Evolutionary conservation across 2,113 vertebrate genomes (phyloP).

Genomic region (Lampris incognitus): DNA sequence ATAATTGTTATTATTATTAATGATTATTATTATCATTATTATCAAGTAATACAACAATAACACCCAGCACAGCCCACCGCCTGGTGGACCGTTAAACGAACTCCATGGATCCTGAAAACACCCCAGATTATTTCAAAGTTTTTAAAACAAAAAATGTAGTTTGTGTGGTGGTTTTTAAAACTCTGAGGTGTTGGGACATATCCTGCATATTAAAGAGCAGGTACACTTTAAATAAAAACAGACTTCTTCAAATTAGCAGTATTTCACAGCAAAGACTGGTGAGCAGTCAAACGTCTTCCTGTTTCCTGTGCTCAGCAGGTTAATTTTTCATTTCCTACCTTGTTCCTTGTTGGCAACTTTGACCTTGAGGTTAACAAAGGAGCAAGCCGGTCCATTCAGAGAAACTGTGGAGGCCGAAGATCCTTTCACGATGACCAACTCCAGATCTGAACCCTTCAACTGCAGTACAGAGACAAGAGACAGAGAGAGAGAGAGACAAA

Average conservation of each 20-base stretch:
- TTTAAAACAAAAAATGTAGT: too few species aligned
- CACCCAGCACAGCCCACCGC: too few species aligned
- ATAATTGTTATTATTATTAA: too few species aligned
- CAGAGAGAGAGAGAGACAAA: not conserved
- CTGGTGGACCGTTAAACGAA: too few species aligned
- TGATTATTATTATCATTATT: too few species aligned
- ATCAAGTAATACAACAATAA: too few species aligned
- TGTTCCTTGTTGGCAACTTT: slow-evolving; percentile 85
- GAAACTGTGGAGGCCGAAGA: slow-evolving; percentile 53
- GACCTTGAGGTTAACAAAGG: slow-evolving; percentile 90
- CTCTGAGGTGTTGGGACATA: not conserved
- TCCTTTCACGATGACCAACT: slow-evolving; percentile 89
- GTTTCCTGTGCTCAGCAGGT: too few species aligned
- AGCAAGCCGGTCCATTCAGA: slow-evolving; percentile 86
- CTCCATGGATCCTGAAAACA: too few species aligned
- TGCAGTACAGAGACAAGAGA: slow-evolving; percentile 53
- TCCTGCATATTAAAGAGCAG: not conserved
- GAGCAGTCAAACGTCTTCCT: too few species aligned
- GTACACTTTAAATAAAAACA: not conserved
- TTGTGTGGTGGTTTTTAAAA: too few species aligned
- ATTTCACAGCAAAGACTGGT: too few species aligned
- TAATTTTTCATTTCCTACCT: slow-evolving; percentile 78
- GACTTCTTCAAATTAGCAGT: not conserved
- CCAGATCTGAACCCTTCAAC: slow-evolving; percentile 94
- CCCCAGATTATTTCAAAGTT: too few species aligned